Evolutionary conservation across 2,797 vertebrate genomes (phyloP).

Genomic region (Melanotaenia nigrans): DNA sequence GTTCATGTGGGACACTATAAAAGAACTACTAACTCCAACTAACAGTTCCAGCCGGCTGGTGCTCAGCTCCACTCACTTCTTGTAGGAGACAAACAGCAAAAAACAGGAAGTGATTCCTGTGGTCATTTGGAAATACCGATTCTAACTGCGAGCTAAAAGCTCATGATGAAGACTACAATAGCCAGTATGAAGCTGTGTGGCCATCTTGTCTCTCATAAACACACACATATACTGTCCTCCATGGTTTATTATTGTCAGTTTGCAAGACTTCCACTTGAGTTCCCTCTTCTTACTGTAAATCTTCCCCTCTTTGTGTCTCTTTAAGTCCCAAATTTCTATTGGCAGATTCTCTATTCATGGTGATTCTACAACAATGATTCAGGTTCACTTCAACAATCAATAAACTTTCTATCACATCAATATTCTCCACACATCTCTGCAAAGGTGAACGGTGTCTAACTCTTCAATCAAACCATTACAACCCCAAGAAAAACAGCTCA

Average conservation of each 20-base stretch:
- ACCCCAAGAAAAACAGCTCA: conserved; percentile 78
- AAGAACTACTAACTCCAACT: conserved; percentile 79
- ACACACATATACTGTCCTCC: conserved; percentile 68
- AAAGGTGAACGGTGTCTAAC: conserved; percentile 72
- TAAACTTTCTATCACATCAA: conserved; percentile 44
- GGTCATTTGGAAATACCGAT: conserved; percentile 70
- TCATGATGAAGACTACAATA: conserved; percentile 71
- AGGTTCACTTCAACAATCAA: conserved; percentile 61
- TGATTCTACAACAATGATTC: conserved; percentile 65
- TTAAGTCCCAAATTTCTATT: conserved; percentile 67
- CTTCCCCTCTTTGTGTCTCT: conserved; percentile 69
- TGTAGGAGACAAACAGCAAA: conserved; percentile 53
- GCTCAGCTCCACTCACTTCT: conserved; percentile 63
- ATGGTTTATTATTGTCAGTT: conserved; percentile 75
- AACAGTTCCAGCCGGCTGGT: conserved; percentile 77
- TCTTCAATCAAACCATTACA: conserved; percentile 70
- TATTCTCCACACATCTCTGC: conserved; percentile 66
- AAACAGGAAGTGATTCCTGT: conserved; percentile 58
- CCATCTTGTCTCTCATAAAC: conserved; percentile 65
- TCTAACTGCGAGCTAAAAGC: conserved; percentile 60
- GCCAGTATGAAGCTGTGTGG: conserved; percentile 75
- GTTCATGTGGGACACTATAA: conserved; percentile 69
- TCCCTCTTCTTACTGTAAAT: conserved; percentile 68
- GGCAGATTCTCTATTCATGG: conserved; percentile 58
- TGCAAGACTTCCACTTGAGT: conserved; percentile 74